Evolutionary conservation across 1,140 invertebrate species (phyloP).

Genomic region (Conus betulinus): DNA sequence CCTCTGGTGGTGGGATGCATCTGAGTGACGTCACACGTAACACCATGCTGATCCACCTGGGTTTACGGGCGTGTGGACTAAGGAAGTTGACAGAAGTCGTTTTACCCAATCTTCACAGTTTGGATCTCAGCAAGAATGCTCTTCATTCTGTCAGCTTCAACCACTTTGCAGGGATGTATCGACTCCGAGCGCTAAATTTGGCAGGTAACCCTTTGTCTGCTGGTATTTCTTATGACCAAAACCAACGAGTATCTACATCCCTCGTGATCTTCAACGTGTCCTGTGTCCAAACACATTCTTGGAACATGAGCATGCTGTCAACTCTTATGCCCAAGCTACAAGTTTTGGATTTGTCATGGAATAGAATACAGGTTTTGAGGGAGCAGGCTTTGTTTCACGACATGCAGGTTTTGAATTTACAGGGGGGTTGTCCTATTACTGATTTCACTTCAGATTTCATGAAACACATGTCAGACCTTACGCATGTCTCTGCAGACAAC

Average conservation of each 20-base stretch:
- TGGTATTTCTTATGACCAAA: not conserved
- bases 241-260: not conserved
- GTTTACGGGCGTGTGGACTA: not conserved
- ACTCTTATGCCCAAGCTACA: not conserved
- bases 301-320: not conserved
- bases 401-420: not conserved
- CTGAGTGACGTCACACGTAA: not conserved
- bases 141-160: not conserved
- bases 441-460: not conserved
- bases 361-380: not conserved
- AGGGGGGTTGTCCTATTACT: not conserved
- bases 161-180: not conserved
- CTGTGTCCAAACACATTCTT: too few relatives aligned
- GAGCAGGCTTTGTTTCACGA: not conserved
- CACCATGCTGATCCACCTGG: too few relatives aligned
- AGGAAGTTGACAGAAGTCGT: not conserved
- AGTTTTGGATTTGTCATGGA: not conserved
- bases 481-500: not conserved
- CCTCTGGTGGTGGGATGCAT: not conserved
- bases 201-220: not conserved
- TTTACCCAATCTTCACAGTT: not conserved
- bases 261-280: not conserved
- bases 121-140: constrained; percentile 33
- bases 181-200: not conserved
- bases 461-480: not conserved